phyloP scores from a whole-genome alignment of 92 coral and sea anemone genomes.

The Phenganax subtilis region DNA sequence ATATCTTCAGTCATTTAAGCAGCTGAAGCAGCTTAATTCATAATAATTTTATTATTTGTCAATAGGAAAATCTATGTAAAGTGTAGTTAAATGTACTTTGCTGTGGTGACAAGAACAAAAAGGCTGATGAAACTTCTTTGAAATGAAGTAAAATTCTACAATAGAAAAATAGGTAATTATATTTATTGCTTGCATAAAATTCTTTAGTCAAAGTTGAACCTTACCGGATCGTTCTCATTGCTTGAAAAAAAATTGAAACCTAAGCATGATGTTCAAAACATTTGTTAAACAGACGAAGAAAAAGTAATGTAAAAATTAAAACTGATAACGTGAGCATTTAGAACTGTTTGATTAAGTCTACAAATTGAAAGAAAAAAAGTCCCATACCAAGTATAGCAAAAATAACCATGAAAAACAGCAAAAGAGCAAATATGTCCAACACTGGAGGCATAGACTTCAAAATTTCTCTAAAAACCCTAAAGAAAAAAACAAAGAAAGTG shows the following conservation, averaged over 20 bases:
- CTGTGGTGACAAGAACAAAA: slow-evolving; percentile 91
- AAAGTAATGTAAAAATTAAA: neutral
- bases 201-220: neutral
- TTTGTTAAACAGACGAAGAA: neutral
- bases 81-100: slow-evolving; percentile 65
- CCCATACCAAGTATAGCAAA: slow-evolving; percentile 85
- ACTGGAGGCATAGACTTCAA: slow-evolving; percentile 90
- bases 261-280: slow-evolving; percentile 24
- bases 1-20: neutral
- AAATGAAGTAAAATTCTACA: slow-evolving; percentile 60
- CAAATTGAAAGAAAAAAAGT: neutral
- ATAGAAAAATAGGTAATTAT: neutral
- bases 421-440: slow-evolving; percentile 73
- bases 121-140: slow-evolving; percentile 78
- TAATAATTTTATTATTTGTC: neutral
- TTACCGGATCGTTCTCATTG: slow-evolving; percentile 80
- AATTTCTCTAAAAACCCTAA: slow-evolving; percentile 78
- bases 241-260: slow-evolving; percentile 89
- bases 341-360: neutral
- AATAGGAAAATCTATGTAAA: neutral
- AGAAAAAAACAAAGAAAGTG: neutral
- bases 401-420: slow-evolving; percentile 74
- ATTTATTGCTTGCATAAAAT: neutral
- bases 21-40: neutral
- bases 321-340: neutral